Evolutionary conservation across 30 jellyfish, hydroid and myxozoan genomes (phyloP), one percentile per base, ranked within the genome.

Genomic region (Rhopilema esculentum): DNA sequence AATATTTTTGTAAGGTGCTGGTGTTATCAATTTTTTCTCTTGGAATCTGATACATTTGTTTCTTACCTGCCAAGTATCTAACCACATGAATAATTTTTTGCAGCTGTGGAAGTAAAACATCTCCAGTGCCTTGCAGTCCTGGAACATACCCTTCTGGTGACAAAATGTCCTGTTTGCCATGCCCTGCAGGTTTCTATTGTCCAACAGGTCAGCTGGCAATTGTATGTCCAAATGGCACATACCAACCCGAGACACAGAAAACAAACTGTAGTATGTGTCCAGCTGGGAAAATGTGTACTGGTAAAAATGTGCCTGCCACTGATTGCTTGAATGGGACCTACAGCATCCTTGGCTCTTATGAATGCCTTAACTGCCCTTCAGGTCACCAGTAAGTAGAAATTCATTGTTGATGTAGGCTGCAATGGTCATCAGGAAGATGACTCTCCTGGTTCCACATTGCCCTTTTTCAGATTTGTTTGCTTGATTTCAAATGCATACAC

Each of bases 151-250:
- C 88, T 20, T 65, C 97, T 8, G 88, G 74, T 50, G 95, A 88
- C 75, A 74, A 82, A 25, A 50, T 75, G 72, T 62, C 91, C 30
- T 93, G 98, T 64, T 86, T 0, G 16, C 92, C 53, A 24, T 93
- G 98, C 75, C 98, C 97, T 8, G 40, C 49, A 7, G 98, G 98
- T 1, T 82, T 53, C 77, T 75, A 77, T 66, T 93, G 98, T 72
- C 97, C 97, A 6, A 79, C 66, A 28, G 94, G 83, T 29, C 89
- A 86, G 21, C 70, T 90, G 40, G 83, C 63, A 64, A 49, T 75
- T 7, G 66, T 78, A 17, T 94, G 98, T 61, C 67, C 66, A 4
- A 94, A 94, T 78, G 97, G 98, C 22, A 94, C 98, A 32, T 94
- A 94, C 62, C 98, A 94, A 67, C 82, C 89, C 27, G 89, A 83